A percentile compares a stretch with the other conserved stretches of the same genome.
Conservation (phyloP, 2,797 vertebrate species). For the Pseudochirops corinnae region DNA sequence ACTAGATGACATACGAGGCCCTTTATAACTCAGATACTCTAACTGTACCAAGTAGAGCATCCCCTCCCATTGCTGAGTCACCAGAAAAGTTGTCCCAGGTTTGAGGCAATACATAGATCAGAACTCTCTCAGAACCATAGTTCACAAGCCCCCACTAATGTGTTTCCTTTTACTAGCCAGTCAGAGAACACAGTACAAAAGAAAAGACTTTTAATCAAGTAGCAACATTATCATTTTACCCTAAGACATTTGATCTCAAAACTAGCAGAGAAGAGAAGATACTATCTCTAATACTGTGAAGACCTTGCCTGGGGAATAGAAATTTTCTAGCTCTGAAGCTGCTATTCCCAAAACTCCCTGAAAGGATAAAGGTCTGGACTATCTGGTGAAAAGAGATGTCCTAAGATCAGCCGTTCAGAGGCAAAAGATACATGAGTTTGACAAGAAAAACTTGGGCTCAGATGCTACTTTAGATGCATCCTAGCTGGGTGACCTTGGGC, state of each 20-base stretch:
- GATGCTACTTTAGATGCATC: background rate
- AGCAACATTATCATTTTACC: conserved; percentile 3
- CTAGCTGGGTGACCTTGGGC: background rate
- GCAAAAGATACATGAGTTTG: background rate
- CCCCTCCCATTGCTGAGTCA: background rate
- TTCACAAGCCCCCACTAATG: background rate
- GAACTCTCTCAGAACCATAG: background rate
- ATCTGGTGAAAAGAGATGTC: background rate
- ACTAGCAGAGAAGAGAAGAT: background rate
- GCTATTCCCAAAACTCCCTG: background rate
- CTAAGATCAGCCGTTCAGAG: background rate
- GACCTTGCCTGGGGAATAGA: background rate
- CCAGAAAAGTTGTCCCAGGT: background rate
- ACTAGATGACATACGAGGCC: background rate
- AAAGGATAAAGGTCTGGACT: background rate
- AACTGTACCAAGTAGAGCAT: background rate
- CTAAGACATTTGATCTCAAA: background rate
- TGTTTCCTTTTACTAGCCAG: background rate
- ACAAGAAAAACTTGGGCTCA: background rate
- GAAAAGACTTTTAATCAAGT: background rate
- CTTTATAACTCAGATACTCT: background rate
- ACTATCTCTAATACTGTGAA: background rate
- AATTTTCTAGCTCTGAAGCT: background rate
- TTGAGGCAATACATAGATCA: background rate
- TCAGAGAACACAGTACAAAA: background rate